Evolutionary conservation across 2,797 vertebrate genomes (phyloP), one percentile per base, ranked within the genome.

Genomic region (Siniperca scherzeri): DNA sequence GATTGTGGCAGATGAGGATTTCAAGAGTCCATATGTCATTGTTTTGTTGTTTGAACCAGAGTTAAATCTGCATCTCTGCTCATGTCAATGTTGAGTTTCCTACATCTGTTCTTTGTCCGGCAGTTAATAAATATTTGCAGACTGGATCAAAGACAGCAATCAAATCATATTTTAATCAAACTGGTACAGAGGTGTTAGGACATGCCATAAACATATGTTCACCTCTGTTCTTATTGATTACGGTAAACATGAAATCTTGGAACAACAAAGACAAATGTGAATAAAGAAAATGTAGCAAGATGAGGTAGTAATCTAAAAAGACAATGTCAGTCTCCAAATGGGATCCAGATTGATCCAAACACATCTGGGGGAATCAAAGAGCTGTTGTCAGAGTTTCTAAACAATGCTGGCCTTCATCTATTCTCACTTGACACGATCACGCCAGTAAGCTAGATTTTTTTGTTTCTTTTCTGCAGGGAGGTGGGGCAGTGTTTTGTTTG

Each of bases 401-500:
- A 95, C 95, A 96, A 94, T 88, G 74, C 69, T 7, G 38, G 87
- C 89, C 84, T 90, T 96, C 89, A 91, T 91, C 84, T 82, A 69
- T 16, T 56, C 86, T 78, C 87, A 57, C 84, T 92, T 74, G 87
- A 90, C 87, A 83, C 46, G 38, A 90, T 87, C 88, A 72, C 85
- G 55, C 80, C 91, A 85, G 82, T 65, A 56, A 76, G 74, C 82
- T 30, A 64, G 81, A 82, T 64, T 76, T 82, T 76, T 89, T 80
- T 86, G 70, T 72, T 76, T 77, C 57, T 74, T 77, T 81, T 83
- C 68, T 69, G 76, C 52, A 5, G 55, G 81, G 85, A 81, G 86
- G 77, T 22, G 70, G 84, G 74, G 77, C 56, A 12, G 30, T 72
- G 85, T 88, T 93, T 85, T 94, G 90, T 91, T 92, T 89, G 91